phyloP scores from a whole-genome alignment of 1,140 invertebrate species.

The Drosophila arizonae region DNA sequence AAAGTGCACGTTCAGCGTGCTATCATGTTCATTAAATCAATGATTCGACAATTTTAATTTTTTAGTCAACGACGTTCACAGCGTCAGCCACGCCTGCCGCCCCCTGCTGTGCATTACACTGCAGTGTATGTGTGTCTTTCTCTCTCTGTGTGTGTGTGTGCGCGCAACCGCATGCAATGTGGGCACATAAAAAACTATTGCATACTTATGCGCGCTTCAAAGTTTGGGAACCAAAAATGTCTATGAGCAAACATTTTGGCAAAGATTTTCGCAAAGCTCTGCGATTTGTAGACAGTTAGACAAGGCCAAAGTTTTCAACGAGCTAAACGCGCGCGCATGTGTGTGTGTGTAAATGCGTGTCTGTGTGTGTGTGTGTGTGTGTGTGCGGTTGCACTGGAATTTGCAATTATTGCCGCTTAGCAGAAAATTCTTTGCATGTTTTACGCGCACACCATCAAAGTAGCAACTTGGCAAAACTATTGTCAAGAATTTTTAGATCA shows the following conservation, averaged over 20 bases:
- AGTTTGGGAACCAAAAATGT: slow-evolving; percentile 65
- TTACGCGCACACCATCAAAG: slow-evolving; percentile 67
- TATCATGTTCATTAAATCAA: slow-evolving; percentile 55
- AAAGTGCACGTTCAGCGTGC: slow-evolving; percentile 43
- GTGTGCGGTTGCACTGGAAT: slow-evolving; percentile 67
- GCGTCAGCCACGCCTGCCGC: slow-evolving; percentile 4
- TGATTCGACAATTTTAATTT: slow-evolving; percentile 60
- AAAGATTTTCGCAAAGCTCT: slow-evolving; percentile 77
- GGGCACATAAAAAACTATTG: slow-evolving; percentile 67
- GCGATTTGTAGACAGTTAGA: slow-evolving; percentile 79
- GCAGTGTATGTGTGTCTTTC: slow-evolving; percentile 30
- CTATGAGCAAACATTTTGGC: slow-evolving; percentile 77
- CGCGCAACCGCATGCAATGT: slow-evolving; percentile 56
- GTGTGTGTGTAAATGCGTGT: slow-evolving; percentile 11
- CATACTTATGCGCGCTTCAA: slow-evolving; percentile 61
- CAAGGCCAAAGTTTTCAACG: slow-evolving; percentile 61
- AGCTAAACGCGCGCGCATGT: slow-evolving; percentile 18
- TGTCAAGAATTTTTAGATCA: slow-evolving; percentile 69
- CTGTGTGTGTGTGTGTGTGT: slow-evolving; percentile 33
- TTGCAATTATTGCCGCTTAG: slow-evolving; percentile 81
- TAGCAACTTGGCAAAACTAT: slow-evolving; percentile 74
- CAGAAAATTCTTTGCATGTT: slow-evolving; percentile 71
- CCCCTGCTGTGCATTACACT: slow-evolving; percentile 29
- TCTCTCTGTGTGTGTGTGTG: neutral
- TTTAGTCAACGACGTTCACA: neutral